Evolutionary conservation across 2,113 vertebrate species (phyloP).

Genomic region (Poicephalus meyeri): DNA sequence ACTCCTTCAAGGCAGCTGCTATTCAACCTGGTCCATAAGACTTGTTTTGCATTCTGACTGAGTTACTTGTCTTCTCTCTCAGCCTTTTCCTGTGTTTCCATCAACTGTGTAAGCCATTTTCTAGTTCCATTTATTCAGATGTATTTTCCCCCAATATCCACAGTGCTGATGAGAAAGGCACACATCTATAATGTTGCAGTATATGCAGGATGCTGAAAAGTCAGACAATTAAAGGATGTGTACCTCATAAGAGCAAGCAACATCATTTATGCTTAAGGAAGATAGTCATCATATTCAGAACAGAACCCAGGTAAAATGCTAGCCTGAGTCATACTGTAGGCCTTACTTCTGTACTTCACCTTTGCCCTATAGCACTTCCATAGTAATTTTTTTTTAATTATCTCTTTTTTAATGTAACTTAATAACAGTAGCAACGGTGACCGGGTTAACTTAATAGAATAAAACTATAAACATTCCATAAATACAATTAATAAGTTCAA

Average conservation of each 20-base stretch:
- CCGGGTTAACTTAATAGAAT: background rate
- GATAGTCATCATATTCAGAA: background rate
- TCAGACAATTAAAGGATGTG: background rate
- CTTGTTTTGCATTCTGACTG: background rate
- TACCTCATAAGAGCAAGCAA: background rate
- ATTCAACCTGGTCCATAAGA: background rate
- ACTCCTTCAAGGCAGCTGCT: background rate
- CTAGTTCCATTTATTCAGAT: background rate
- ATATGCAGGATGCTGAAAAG: background rate
- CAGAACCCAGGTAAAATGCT: background rate
- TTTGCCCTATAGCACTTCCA: background rate
- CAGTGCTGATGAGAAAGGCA: background rate
- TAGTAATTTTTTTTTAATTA: background rate
- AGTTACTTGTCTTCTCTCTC: background rate
- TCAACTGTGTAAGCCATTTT: background rate
- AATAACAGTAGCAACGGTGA: background rate
- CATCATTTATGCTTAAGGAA: background rate
- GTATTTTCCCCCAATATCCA: background rate
- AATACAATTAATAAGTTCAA: background rate
- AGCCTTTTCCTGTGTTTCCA: background rate
- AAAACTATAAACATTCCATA: background rate
- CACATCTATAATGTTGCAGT: background rate
- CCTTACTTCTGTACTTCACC: background rate
- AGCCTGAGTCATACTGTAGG: background rate
- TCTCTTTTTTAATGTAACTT: background rate